Base-by-base conservation (phyloP, 2,888 invertebrate genomes). In the Byasa hedistus region DNA sequence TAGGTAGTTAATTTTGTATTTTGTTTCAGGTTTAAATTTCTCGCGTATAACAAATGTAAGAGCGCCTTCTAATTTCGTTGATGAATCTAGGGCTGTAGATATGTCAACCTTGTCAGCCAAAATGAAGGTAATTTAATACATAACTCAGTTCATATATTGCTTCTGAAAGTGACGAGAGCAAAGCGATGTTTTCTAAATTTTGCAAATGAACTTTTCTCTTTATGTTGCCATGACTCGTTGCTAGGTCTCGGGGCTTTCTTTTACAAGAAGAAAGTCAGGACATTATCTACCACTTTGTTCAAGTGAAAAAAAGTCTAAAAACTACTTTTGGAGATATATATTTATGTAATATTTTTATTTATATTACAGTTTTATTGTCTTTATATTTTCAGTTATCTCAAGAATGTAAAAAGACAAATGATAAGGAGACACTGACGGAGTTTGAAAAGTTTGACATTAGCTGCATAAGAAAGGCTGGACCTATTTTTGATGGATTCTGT, bases 401-500 rank as follows among this genome's bases (percentile, higher is more conserved):
- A 68, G 88, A 91, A 3, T 58, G 73, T 0, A 86, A 81, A 65
- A 85, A 73, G 57, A 72, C 76, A 0, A 76, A 70, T 22, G 89
- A 87, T 27, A 87, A 82, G 66, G 89, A 90, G 36, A 70, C 85
- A 1, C 64, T 79, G 60, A 72, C 75, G 3, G 86, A 84, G 4
- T 87, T 91, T 68, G 92, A 92, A 65, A 85, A 77, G 39, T 83
- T 92, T 15, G 94, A 95, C 74, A 88, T 96, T 71, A 93, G 93
- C 65, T 90, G 92, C 67, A 94, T 95, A 1, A 95, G 95, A 79
- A 93, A 93, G 79, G 95, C 95, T 69, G 97, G 97, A 44, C 92
- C 94, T 68, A 97, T 97, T 80, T 93, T 98, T 65, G 98, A 98
- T 88, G 98, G 98, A 60, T 98, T 97, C 80, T 96, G 95, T 85